Percentiles rank a stretch among this genome's conserved stretches.
These are phyloP conservation scores for Aurelia sp. DNA, from an alignment of 30 jellyfish, hydroid and myxozoan species.

Conservation along the genomic window DNA sequence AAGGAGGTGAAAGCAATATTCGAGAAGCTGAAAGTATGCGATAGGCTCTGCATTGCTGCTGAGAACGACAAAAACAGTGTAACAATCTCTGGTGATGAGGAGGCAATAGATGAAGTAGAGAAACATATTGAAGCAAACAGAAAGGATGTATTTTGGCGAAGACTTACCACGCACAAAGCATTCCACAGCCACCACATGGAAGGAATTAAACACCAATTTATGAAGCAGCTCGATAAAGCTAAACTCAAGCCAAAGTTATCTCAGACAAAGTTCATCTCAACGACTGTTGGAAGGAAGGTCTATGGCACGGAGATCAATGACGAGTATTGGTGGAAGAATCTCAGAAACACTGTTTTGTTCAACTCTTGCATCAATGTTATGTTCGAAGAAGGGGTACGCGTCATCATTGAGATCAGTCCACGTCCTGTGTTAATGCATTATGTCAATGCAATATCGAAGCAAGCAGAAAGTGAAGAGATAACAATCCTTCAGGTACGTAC, in stretches of 20 bases:
- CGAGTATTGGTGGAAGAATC: constrained; percentile 69
- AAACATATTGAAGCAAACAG: constrained; percentile 18
- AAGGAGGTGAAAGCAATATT: constrained; percentile 43
- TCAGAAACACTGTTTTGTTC: constrained; percentile 61
- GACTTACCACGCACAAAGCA: constrained; percentile 62
- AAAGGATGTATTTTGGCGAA: constrained; percentile 58
- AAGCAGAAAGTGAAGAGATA: constrained; percentile 38
- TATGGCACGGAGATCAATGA: constrained; percentile 29
- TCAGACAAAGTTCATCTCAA: constrained; percentile 34
- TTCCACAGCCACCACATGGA: constrained; percentile 84
- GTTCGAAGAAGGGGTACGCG: constrained; percentile 31
- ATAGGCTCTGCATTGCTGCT: constrained; percentile 67
- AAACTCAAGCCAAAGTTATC: constrained; percentile 24
- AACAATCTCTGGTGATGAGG: constrained; percentile 73
- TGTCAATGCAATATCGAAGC: constrained; percentile 59
- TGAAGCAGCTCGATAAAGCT: constrained; percentile 31
- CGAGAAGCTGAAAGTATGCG: constrained; percentile 24
- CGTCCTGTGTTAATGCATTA: constrained; percentile 65
- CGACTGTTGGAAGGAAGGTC: constrained; percentile 48
- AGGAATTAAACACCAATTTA: constrained; percentile 28
- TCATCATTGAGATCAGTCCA: constrained; percentile 67
- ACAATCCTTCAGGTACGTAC: constrained; percentile 27
- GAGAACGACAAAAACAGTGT: constrained; percentile 57
- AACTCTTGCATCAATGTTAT: constrained; percentile 31
- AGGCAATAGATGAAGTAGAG: constrained; percentile 47